Evolutionary conservation across 2,113 vertebrate genomes (phyloP), one percentile per base, ranked within the genome.

Genomic region (Stegostoma tigrinum): DNA sequence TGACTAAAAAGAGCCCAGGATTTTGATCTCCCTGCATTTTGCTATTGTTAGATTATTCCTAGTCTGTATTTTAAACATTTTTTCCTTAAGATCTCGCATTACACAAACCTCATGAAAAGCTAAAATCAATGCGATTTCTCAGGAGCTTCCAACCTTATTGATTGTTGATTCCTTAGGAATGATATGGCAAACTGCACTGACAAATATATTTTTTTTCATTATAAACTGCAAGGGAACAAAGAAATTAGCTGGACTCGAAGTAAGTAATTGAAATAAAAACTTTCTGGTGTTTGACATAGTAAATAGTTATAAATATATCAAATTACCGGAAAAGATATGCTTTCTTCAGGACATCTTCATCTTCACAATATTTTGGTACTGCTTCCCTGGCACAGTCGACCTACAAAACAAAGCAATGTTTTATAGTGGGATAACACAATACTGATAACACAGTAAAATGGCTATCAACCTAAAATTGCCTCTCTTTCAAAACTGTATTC

Each of bases 281-380:
- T 27, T 90, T 55, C 48, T 90, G 48, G 34, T 61, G 19, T 14
- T 90, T 52, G 24, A n/a, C 34, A 2, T 61, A 90, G 27, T 30
- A 90, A 61, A 55, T 30, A 90, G 61, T 30, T 72, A 72, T 67
- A 95, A 70, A 72, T 30, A 94, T 94, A 21, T 67, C 64, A 48
- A 96, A 27, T 96, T 96, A 99, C 99, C 98, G 98, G 98, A 99
- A 99, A 94, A 99, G 97, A 96, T 98, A 98, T 0, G 97, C 98
- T 96, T 98, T 98, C 96, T 97, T 97, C 23, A 97, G 96, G 0
- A 97, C 86, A 23, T 97, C 97, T 90, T 98, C 98, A 68, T 97
- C 97, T 8, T 97, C 97, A 97, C 99, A 99, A 68, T 99, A 99
- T 34, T 96, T 97, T 61, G 97, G 97, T 55, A 96, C 95, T 48